phyloP scores from a whole-genome alignment of 53 echinoderm and acorn worm genomes.

The Mesocentrotus franciscanus region DNA sequence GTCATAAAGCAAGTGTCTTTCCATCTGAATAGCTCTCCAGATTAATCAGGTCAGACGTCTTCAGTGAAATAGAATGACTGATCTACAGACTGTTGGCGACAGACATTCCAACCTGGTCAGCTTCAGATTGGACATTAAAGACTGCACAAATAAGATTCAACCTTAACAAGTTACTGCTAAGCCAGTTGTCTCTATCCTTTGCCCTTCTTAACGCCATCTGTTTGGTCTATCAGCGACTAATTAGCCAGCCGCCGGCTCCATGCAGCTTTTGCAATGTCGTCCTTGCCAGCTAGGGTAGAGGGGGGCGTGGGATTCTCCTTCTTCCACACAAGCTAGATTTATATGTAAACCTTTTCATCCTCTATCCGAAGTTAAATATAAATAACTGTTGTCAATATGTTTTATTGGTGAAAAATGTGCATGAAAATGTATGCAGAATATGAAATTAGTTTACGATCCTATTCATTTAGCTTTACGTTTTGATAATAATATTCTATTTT shows the following conservation, averaged over 20 bases:
- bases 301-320: neutral
- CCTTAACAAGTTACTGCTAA: neutral
- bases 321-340: neutral
- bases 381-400: neutral
- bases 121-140: slow-evolving; percentile 1
- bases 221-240: slow-evolving; percentile 26
- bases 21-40: neutral
- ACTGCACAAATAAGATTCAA: neutral
- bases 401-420: neutral
- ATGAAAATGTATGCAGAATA: no score
- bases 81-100: neutral
- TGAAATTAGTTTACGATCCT: no score
- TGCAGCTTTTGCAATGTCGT: slow-evolving; percentile 25
- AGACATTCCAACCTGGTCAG: slow-evolving; percentile 16
- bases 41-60: slow-evolving; percentile 3
- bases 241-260: slow-evolving; percentile 46
- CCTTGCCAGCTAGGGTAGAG: neutral
- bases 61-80: slow-evolving; percentile 8
- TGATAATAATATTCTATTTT: no score
- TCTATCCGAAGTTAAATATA: neutral
- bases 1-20: neutral
- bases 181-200: slow-evolving; percentile 35
- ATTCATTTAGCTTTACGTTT: no score
- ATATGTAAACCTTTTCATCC: neutral
- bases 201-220: slow-evolving; percentile 19